Base-by-base conservation (phyloP, 2,113 vertebrate genomes). In the Calypte anna region DNA sequence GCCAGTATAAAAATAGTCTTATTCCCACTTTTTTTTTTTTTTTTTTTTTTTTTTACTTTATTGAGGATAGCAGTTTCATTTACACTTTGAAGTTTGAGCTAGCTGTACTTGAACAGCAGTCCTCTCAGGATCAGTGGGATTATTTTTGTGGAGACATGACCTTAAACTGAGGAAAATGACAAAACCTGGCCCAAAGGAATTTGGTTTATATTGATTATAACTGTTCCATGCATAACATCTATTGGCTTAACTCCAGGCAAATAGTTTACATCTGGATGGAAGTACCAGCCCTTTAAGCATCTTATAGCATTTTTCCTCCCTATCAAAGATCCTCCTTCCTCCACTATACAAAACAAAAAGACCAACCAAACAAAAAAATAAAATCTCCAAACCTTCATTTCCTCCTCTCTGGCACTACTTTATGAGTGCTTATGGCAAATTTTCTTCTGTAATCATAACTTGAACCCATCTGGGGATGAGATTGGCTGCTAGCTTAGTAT, bases 381-480 rank as follows among this genome's bases (percentile, higher is more conserved):
- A 10, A 31, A 7, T 48, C 72, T 96, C 84, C 91, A 91, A 83
- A 96, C 76, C 91, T 97, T 93, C 78, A 93, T 97, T 98, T 98
- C 86, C 64, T 96, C 31, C 91, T 96, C 72, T 66, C 82, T 98
- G 96, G 96, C 94, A 84, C 63, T 94, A 82, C 88, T 97, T 78
- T 96, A 97, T 55, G 79, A 97, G 93, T 96, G 97, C 97, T 98
- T 95, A 97, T 97, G 97, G 97, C 97, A 98, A 98, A 97, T 98
- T 98, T 98, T 91, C 95, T 98, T 98, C 97, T 98, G 97, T 98
- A 98, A 98, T 98, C 97, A 97, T 97, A 98, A 97, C 97, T 97
- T 98, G 97, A 98, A 97, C 96, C 96, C 97, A 97, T 97, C 97
- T 98, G 97, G 98, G 97, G 96, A 97, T 92, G 96, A 97, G 96